phyloP scores from a whole-genome alignment of 2,888 invertebrate species.

The Miltochrista miniata region DNA sequence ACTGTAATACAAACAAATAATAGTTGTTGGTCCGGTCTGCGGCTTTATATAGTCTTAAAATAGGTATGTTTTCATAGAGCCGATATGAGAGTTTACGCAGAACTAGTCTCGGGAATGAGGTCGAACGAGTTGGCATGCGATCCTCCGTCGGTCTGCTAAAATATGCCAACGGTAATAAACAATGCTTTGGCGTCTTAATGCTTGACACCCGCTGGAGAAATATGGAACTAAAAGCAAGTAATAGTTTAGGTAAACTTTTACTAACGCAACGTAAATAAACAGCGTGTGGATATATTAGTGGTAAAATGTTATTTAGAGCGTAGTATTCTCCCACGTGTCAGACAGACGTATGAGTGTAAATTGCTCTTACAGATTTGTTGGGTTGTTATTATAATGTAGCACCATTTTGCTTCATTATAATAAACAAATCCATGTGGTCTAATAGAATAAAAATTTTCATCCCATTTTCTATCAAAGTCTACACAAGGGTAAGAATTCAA shows the following conservation, averaged over 20 bases:
- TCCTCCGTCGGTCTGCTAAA: slow-evolving; percentile 56
- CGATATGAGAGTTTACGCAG: slow-evolving; percentile 79
- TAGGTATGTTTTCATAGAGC: slow-evolving; percentile 77
- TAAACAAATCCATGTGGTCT: no score
- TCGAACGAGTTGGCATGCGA: slow-evolving; percentile 77
- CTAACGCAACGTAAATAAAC: slow-evolving; percentile 7
- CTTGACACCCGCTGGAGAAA: slow-evolving; percentile 31
- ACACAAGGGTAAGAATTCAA: no score
- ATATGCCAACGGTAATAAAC: slow-evolving; percentile 64
- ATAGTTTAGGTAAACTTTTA: slow-evolving; percentile 6
- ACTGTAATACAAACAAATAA: slow-evolving; percentile 74
- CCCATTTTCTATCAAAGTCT: no score
- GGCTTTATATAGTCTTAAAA: slow-evolving; percentile 69
- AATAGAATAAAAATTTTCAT: no score
- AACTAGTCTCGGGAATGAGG: slow-evolving; percentile 76
- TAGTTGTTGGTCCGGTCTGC: slow-evolving; percentile 63
- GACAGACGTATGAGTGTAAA: no score
- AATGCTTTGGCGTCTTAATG: slow-evolving; percentile 55
- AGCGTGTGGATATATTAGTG: slow-evolving; percentile 9
- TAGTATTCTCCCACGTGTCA: background rate
- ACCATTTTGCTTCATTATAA: no score
- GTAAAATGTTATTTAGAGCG: background rate
- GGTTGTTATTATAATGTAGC: no score
- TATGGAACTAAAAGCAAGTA: slow-evolving; percentile 20
- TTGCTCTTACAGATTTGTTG: no score